Conservation (phyloP, 2,797 vertebrate species). For the Hylomyscus alleni region DNA sequence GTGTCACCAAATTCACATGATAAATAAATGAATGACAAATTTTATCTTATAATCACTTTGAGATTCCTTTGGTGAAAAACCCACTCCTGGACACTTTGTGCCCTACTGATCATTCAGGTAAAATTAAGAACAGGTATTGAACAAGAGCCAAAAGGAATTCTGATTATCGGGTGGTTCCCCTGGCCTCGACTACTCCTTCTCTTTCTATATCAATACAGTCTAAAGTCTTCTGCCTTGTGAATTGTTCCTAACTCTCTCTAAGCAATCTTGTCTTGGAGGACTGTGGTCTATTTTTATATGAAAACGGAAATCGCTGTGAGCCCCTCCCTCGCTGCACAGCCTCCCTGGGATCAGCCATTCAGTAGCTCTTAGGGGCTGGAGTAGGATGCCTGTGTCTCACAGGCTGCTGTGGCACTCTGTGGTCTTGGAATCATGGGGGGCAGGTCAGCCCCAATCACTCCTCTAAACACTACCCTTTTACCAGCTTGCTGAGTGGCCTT, state of each 20-base stretch:
- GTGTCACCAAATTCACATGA: neutral
- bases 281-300: neutral
- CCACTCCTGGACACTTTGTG: slow-evolving; percentile 1
- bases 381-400: neutral
- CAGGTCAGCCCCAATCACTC: neutral
- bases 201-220: slow-evolving; percentile 38
- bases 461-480: neutral
- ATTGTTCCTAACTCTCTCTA: slow-evolving; percentile 24
- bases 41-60: slow-evolving; percentile 34
- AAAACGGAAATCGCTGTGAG: slow-evolving; percentile 26
- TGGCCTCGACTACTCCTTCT: neutral
- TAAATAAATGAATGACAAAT: slow-evolving; percentile 31
- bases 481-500: neutral
- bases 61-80: slow-evolving; percentile 58
- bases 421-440: neutral
- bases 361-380: neutral
- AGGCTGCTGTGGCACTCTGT: neutral
- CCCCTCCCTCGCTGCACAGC: neutral
- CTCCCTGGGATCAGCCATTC: neutral
- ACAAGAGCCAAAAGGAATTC: slow-evolving; percentile 29
- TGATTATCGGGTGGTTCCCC: neutral
- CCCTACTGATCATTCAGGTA: neutral
- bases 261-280: neutral
- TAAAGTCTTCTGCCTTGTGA: slow-evolving; percentile 35
- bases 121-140: slow-evolving; percentile 9